These are phyloP conservation scores for Centropyge bicolor DNA, from an alignment of 2,797 vertebrate genomes.

Conservation along the genomic window DNA sequence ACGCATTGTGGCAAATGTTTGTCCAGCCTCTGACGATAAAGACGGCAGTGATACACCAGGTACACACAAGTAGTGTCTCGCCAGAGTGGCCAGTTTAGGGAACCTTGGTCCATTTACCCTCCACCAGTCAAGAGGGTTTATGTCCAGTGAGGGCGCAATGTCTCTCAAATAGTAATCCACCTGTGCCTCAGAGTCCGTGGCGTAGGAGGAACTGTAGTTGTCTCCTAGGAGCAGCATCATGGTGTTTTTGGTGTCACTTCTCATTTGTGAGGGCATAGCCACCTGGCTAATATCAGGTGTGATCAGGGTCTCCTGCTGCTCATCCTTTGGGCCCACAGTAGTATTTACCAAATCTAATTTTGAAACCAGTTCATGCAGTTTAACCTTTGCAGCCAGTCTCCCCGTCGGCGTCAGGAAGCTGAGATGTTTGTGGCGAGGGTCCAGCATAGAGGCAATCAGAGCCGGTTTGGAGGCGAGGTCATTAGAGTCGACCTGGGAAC, in stretches of 20 bases:
- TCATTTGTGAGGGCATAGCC: conserved; percentile 51
- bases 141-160: conserved; percentile 72
- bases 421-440: conserved; percentile 80
- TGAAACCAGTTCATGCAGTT: conserved; percentile 76
- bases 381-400: conserved; percentile 75
- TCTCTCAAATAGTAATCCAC: conserved; percentile 79
- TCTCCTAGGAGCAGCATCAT: conserved; percentile 77
- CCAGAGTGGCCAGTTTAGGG: conserved; percentile 65
- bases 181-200: conserved; percentile 76
- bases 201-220: conserved; percentile 78
- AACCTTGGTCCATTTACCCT: conserved; percentile 73
- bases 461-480: conserved; percentile 76
- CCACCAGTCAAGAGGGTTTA: conserved; percentile 79
- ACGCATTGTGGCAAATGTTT: conserved; percentile 65
- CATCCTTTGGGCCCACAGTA: conserved; percentile 57
- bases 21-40: conserved; percentile 67
- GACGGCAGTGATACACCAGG: conserved; percentile 47
- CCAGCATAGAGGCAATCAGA: conserved; percentile 76
- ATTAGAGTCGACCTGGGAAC: conserved; percentile 65
- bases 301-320: conserved; percentile 68
- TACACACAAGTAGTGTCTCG: conserved; percentile 50
- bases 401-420: conserved; percentile 72
- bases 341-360: conserved; percentile 53
- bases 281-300: conserved; percentile 64
- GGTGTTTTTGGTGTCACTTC: conserved; percentile 73